Conservation (phyloP, 2,888 invertebrate species). For the Lycia hirtaria region DNA sequence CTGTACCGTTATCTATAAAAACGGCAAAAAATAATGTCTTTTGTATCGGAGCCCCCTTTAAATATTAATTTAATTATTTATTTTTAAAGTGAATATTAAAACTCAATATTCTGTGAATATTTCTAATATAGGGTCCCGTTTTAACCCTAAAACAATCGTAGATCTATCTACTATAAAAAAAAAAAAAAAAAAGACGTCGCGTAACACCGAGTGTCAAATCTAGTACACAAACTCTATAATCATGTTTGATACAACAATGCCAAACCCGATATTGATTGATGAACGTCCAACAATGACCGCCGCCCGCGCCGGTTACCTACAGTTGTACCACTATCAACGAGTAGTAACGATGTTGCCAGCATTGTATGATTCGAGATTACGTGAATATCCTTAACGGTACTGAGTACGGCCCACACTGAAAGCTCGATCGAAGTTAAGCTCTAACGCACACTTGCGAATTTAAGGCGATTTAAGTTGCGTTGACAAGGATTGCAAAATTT, state of each 20-base stretch:
- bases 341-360: slow-evolving; percentile 19
- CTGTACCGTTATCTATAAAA: too few species aligned
- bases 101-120: too few species aligned
- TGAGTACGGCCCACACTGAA: slow-evolving; percentile 62
- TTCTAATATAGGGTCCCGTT: too few species aligned
- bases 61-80: too few species aligned
- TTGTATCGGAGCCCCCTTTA: too few species aligned
- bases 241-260: slow-evolving; percentile 4
- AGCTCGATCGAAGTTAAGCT: slow-evolving; percentile 35
- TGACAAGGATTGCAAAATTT: too few species aligned
- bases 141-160: too few species aligned
- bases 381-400: slow-evolving; percentile 77
- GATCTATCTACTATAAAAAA: background rate
- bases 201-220: background rate
- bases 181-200: background rate
- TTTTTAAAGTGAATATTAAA: too few species aligned
- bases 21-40: too few species aligned
- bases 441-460: background rate
- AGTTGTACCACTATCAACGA: slow-evolving; percentile 8
- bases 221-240: too few species aligned
- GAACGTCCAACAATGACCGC: slow-evolving; percentile 12
- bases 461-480: too few species aligned
- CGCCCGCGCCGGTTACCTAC: slow-evolving; percentile 3
- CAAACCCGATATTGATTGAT: slow-evolving; percentile 14
- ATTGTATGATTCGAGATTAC: slow-evolving; percentile 73